Conservation (phyloP, 1,140 invertebrate species). For the Thereuonema tuberculata region DNA sequence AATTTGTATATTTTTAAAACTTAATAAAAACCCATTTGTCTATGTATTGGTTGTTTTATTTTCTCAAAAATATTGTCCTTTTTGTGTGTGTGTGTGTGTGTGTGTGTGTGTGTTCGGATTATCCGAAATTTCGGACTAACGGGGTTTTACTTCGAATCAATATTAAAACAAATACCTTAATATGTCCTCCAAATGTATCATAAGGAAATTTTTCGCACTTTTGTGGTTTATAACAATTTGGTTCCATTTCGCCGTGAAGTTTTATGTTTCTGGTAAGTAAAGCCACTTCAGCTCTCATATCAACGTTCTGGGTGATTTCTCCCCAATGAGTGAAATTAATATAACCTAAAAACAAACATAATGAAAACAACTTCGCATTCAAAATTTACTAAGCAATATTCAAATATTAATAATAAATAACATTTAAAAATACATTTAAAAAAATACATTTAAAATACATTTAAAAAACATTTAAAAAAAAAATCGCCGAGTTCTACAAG, state of each 20-base stretch:
- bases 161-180: conserved; percentile 17
- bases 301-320: conserved; percentile 21
- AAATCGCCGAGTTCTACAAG: too few relatives aligned
- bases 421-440: background rate
- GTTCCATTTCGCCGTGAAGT: conserved; percentile 21
- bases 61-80: too few relatives aligned
- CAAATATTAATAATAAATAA: background rate
- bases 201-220: conserved; percentile 13
- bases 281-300: conserved; percentile 28
- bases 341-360: conserved; percentile 9
- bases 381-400: background rate
- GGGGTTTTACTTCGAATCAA: background rate
- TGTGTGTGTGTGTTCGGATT: too few relatives aligned
- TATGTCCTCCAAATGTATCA: conserved; percentile 24
- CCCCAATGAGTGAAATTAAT: conserved; percentile 21
- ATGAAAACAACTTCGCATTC: background rate
- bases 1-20: too few relatives aligned
- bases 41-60: too few relatives aligned
- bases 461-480: too few relatives aligned
- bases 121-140: too few relatives aligned
- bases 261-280: conserved; percentile 27
- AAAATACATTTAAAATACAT: background rate
- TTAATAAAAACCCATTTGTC: too few relatives aligned
- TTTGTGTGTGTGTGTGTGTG: too few relatives aligned
- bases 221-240: conserved; percentile 14